A percentile compares a stretch with the other conserved stretches of the same genome.
phyloP scores from a whole-genome alignment of 2,888 invertebrate species.

The Bembecia ichneumoniformis region DNA sequence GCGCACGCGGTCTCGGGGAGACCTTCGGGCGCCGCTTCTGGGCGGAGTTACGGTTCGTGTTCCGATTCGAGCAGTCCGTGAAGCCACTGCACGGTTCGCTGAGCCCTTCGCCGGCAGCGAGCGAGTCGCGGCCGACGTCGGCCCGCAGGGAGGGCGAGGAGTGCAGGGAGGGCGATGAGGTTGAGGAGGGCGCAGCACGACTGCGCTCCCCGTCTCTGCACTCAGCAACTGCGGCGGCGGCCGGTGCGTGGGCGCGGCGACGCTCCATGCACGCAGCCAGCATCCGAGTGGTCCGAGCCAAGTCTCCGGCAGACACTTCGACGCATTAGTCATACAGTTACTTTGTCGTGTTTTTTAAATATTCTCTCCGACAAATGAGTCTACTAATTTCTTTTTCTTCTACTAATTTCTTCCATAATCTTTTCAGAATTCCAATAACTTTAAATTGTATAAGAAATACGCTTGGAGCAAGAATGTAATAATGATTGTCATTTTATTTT shows the following conservation, averaged over 20 bases:
- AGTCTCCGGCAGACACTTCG: conserved; percentile 16
- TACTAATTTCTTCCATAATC: no score
- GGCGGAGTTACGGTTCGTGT: conserved; percentile 54
- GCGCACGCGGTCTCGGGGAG: conserved; percentile 25
- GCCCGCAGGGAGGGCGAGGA: conserved; percentile 21
- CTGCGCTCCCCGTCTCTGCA: conserved; percentile 6
- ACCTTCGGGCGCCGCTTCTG: conserved; percentile 32
- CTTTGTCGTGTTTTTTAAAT: background rate
- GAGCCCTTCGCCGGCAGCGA: conserved; percentile 9
- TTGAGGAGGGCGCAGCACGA: conserved; percentile 7
- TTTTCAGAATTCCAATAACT: background rate
- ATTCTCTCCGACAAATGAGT: no score
- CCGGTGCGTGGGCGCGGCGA: conserved; percentile 25
- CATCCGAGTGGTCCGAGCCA: conserved; percentile 46
- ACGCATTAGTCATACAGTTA: background rate
- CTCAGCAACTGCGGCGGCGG: conserved; percentile 25
- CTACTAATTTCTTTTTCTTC: no score
- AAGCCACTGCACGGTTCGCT: conserved; percentile 42
- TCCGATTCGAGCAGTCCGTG: conserved; percentile 47
- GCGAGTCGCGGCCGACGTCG: background rate
- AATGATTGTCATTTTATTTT: no score
- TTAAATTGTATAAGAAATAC: no score
- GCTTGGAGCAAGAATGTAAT: no score
- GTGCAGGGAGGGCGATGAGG: conserved; percentile 10
- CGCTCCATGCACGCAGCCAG: conserved; percentile 55